phyloP scores from a whole-genome alignment of 2,797 vertebrate genomes.

The Siniperca obscura region DNA sequence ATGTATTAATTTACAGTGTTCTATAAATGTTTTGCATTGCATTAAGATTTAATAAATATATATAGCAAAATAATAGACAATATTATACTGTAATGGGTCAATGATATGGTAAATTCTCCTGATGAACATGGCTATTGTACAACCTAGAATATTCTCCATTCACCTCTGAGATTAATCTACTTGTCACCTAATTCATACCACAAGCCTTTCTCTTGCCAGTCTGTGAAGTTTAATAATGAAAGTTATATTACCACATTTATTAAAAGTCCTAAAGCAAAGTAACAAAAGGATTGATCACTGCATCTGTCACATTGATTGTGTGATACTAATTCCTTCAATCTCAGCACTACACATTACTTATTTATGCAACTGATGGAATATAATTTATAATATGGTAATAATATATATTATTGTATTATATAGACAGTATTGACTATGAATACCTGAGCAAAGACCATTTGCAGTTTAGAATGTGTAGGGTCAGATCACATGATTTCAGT shows the following conservation, averaged over 20 bases:
- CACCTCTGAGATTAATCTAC: background rate
- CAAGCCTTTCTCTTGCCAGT: background rate
- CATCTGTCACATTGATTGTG: conserved; percentile 24
- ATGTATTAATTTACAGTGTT: background rate
- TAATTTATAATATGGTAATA: background rate
- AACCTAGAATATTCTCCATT: background rate
- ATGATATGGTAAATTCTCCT: background rate
- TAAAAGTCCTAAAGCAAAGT: conserved; percentile 17
- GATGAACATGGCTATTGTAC: background rate
- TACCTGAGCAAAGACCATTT: background rate
- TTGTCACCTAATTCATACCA: background rate
- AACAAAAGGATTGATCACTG: conserved; percentile 9
- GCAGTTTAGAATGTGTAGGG: background rate
- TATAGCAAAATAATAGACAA: background rate
- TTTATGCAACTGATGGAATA: background rate
- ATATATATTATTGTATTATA: conserved; percentile 3
- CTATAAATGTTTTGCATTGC: background rate
- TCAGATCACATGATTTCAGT: background rate
- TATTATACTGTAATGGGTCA: background rate
- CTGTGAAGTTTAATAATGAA: background rate
- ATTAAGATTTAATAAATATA: background rate
- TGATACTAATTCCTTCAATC: conserved; percentile 4
- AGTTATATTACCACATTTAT: conserved; percentile 15
- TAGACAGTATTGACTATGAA: background rate
- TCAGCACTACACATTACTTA: background rate